Evolutionary conservation across 2,888 invertebrate genomes (phyloP), one percentile per base, ranked within the genome.

Genomic region (Bhutanitis thaidina): DNA sequence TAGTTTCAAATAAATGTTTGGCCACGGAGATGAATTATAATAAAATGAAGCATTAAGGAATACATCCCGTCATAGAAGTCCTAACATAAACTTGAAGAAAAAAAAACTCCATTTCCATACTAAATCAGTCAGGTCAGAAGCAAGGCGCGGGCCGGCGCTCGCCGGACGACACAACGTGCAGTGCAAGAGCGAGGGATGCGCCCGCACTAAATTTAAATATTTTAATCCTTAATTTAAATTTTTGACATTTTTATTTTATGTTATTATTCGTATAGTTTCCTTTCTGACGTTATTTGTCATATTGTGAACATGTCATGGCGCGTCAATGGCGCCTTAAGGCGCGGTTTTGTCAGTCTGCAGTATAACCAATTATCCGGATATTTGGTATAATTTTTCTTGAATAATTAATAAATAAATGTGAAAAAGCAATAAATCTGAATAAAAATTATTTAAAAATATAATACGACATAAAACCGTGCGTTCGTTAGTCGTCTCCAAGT

Each of bases 171-270:
- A 48, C 30, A 40, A 52, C 52, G 55, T 48, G 30, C 54, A 65
- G 66, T 34, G 49, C 54, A 58, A 60, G 71, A 76, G 73, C 74
- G 77, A 69, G 71, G 78, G 83, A 80, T 76, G 71, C 77, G 78
- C 74, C 77, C 83, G 87, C 83, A 89, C 88, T 89, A 89, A 89
- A 89, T 89, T 89, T 88, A 77, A 89, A 89, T 89, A 89, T 88
- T 89, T 89, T 88, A 89, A 88, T 88, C 88, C 88, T 89, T 88
- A 89, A 88, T 89, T 89, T 88, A 88, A 89, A 88, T 88, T 89
- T 89, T 87, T 89, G 88, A 88, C 89, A 87, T 89, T 89, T 89
- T 89, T 89, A 89, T 89, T 88, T 89, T 85, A 88, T 85, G 87
- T 87, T 88, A 77, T 87, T 87, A 86, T 86, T 87, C 85, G 82